Evolutionary conservation across 2,888 invertebrate species (phyloP), one percentile per base, ranked within the genome.

Genomic region (Cantharis rustica): DNA sequence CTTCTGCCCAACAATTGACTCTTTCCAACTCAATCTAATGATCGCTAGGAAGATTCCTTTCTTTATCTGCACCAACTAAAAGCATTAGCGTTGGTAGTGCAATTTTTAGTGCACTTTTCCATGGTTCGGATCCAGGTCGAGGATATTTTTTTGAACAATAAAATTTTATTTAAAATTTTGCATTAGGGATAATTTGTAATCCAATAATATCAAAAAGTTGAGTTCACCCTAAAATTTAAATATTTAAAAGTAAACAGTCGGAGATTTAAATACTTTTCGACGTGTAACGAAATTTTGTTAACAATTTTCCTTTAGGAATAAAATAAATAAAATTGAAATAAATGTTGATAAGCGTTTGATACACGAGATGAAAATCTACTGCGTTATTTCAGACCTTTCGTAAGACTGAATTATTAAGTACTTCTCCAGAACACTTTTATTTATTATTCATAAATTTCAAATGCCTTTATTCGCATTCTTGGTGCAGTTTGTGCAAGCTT

Each of bases 371-470:
- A 73, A 74, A 77, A 78, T 77, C 73, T 73, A 69, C 73, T 71
- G 69, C 70, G 74, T 77, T 78, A 78, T 79, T 77, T 75, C 74
- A 77, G 72, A 71, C 77, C 77, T 75, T 79, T 77, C 79, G 77
- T 79, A 77, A 75, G 72, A 79, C 64, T 79, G 79, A 79, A 79
- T 79, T 79, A 79, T 79, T 79, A 78, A 79, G 71, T 62, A 76
- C 69, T 75, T 68, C 72, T 73, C 68, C 71, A 73, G 75, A 78
- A 75, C 74, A 72, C 77, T 61, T 31, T 74, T 77, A 31, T 79
- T 78, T 75, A 79, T 79, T 79, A 79, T 79, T 79, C 79, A 79
- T 79, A 75, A 71, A 75, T 70, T 73, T 31, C 70, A 69, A 79
- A 77, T 72, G 68, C 64, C 75, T 73, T 72, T 61, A 17, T 75